A percentile compares a stretch with the other conserved stretches of the same genome.
Evolutionary conservation across 2,797 vertebrate species (phyloP).

Genomic region (Hydrolagus colliei): DNA sequence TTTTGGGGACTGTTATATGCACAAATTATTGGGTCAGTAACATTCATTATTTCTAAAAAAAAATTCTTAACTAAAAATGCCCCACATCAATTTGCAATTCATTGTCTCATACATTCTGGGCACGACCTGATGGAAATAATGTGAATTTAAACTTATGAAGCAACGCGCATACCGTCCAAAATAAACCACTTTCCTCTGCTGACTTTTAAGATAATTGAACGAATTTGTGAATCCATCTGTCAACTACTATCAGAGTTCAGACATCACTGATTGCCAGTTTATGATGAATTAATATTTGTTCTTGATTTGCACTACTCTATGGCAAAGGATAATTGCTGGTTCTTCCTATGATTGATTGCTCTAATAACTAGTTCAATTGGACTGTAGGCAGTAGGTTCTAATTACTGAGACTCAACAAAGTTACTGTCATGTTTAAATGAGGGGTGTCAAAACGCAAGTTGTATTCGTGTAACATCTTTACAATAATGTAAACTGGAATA

Average conservation of each 20-base stretch:
- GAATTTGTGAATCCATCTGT: neutral
- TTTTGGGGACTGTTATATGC: too few species aligned
- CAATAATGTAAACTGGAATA: constrained; percentile 29
- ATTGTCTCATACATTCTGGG: too few species aligned
- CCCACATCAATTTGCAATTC: too few species aligned
- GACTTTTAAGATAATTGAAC: too few species aligned
- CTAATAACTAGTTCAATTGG: neutral
- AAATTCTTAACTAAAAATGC: too few species aligned
- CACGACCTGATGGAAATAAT: too few species aligned
- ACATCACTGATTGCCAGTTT: constrained; percentile 8
- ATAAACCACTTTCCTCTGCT: too few species aligned
- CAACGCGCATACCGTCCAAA: too few species aligned
- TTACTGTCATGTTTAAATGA: neutral
- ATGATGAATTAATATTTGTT: neutral
- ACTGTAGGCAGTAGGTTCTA: neutral
- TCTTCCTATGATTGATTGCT: neutral
- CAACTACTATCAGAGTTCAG: neutral
- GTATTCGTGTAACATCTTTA: constrained; percentile 12
- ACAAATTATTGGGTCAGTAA: too few species aligned
- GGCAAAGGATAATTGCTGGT: neutral
- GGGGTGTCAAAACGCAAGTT: neutral
- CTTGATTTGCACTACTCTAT: constrained; percentile 17
- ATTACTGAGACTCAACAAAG: neutral
- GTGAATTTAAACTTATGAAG: too few species aligned
- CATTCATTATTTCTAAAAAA: too few species aligned